Evolutionary conservation across 23 tunicate species (phyloP).

Genomic region (Ascidia mentula): DNA sequence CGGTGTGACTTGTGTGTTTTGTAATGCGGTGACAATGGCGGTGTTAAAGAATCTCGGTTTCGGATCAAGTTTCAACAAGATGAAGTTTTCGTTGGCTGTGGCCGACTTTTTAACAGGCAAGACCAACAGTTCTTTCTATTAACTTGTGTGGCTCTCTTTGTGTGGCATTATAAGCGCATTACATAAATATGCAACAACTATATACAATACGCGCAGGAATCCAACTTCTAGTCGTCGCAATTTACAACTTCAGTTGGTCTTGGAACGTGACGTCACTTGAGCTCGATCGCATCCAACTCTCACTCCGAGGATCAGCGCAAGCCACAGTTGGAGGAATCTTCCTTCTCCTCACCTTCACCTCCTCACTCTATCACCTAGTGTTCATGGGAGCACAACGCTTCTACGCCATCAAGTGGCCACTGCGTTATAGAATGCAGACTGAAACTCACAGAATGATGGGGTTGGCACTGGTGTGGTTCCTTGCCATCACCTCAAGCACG

Average conservation of each 20-base stretch:
- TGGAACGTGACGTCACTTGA: constrained; percentile 14
- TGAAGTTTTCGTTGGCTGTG: background rate
- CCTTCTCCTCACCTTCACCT: constrained; percentile 28
- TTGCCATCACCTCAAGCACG: constrained; percentile 23
- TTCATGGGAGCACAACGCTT: constrained; percentile 22
- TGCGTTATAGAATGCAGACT: constrained; percentile 14
- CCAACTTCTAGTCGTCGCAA: constrained; percentile 7
- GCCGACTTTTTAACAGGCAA: background rate
- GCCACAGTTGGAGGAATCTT: constrained; percentile 40
- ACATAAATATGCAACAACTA: background rate
- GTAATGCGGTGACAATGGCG: background rate
- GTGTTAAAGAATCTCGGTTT: background rate
- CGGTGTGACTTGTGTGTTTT: background rate
- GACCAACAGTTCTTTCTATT: too few species aligned
- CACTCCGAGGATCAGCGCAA: background rate
- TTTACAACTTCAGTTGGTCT: constrained; percentile 15
- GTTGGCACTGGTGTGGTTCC: constrained; percentile 25
- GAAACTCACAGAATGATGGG: background rate
- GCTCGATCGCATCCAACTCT: background rate
- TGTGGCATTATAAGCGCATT: background rate
- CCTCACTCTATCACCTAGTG: constrained; percentile 45
- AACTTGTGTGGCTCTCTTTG: background rate
- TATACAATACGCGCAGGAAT: background rate
- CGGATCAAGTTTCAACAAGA: background rate
- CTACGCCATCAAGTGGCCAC: constrained; percentile 31